Evolutionary conservation across 2,888 invertebrate species (phyloP).

Genomic region (Ceraclea dissimilis): DNA sequence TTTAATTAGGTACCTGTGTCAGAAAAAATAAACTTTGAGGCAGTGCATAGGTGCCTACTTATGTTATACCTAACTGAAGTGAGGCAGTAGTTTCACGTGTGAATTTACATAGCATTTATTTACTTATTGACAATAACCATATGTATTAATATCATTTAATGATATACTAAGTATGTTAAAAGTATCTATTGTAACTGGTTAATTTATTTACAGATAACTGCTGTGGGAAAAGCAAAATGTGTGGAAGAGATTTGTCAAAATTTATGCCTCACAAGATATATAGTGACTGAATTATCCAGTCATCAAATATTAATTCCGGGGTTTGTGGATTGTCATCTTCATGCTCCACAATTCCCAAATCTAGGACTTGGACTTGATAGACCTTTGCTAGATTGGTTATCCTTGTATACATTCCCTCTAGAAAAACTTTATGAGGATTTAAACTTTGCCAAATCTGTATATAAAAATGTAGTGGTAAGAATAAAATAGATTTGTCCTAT

Average conservation of each 20-base stretch:
- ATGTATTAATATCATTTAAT: too few relatives aligned
- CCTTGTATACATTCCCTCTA: constrained; percentile 76
- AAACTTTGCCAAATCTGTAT: constrained; percentile 62
- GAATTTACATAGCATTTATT: too few relatives aligned
- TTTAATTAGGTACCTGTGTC: too few relatives aligned
- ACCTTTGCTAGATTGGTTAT: constrained; percentile 76
- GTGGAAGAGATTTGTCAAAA: constrained; percentile 19
- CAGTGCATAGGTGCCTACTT: too few relatives aligned
- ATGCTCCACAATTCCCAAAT: constrained; percentile 85
- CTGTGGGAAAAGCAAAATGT: constrained; percentile 47
- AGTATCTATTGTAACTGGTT: too few relatives aligned
- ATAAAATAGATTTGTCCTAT: too few relatives aligned
- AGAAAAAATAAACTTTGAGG: too few relatives aligned
- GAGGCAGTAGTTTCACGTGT: too few relatives aligned
- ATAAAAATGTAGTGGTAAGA: constrained; percentile 74
- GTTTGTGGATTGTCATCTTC: constrained; percentile 82
- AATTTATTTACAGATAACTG: constrained; percentile 35
- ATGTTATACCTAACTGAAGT: too few relatives aligned
- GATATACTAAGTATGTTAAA: too few relatives aligned
- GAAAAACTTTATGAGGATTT: constrained; percentile 65
- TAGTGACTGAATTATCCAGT: constrained; percentile 29
- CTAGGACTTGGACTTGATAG: constrained; percentile 74
- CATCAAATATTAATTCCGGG: constrained; percentile 78
- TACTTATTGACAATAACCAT: too few relatives aligned
- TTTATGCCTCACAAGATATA: constrained; percentile 15